Evolutionary conservation across 2,113 vertebrate species (phyloP).

Genomic region (Tragulus kanchil): DNA sequence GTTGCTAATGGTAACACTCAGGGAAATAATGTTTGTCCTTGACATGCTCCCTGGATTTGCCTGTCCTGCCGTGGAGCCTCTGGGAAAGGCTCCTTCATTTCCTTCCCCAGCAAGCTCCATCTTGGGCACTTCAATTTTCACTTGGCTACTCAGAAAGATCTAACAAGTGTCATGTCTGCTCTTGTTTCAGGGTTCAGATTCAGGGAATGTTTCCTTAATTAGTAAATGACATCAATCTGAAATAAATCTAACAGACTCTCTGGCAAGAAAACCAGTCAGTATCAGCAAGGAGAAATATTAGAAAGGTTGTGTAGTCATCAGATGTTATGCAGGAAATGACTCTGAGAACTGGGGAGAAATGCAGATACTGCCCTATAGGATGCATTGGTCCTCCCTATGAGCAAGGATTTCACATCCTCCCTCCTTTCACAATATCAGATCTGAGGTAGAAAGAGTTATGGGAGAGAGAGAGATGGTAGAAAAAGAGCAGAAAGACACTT

Average conservation of each 20-base stretch:
- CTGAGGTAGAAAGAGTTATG: neutral
- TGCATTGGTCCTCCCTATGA: neutral
- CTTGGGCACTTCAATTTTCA: neutral
- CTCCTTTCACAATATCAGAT: neutral
- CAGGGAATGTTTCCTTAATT: constrained; percentile 61
- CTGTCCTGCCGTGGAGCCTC: neutral
- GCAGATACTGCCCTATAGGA: neutral
- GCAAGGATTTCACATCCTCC: neutral
- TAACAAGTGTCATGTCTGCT: constrained; percentile 22
- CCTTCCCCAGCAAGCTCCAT: neutral
- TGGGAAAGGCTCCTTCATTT: neutral
- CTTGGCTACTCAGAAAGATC: neutral
- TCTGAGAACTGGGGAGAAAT: neutral
- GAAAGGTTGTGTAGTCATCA: constrained; percentile 3
- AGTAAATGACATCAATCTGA: constrained; percentile 58
- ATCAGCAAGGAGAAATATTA: constrained; percentile 41
- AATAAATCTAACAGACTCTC: constrained; percentile 28
- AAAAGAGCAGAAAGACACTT: neutral
- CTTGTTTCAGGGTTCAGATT: constrained; percentile 51
- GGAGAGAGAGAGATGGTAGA: neutral
- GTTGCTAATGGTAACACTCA: neutral
- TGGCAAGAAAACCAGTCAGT: constrained; percentile 46
- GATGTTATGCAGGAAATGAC: neutral
- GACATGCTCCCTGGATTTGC: neutral
- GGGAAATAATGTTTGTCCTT: neutral